phyloP scores from a whole-genome alignment of 2,888 invertebrate species.

The Eucriotettix oculatus region DNA sequence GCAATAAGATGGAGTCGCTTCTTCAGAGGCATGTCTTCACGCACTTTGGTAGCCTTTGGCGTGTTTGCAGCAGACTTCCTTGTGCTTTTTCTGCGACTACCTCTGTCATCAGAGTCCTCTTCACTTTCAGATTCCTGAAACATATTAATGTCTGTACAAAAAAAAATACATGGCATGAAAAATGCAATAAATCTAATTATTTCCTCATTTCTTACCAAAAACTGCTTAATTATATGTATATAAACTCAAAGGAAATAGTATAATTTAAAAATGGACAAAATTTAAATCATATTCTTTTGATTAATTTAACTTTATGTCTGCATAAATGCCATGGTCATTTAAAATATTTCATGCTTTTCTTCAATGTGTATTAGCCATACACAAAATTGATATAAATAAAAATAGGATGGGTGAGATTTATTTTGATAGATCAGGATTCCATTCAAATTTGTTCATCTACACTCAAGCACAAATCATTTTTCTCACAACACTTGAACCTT shows the following conservation, averaged over 20 bases:
- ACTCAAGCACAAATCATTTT: no score
- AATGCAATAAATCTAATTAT: not conserved
- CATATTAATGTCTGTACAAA: not conserved
- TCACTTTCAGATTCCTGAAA: slow-evolving; percentile 33
- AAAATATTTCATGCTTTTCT: no score
- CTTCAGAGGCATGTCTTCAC: slow-evolving; percentile 45
- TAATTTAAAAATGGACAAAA: not conserved
- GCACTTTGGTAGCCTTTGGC: slow-evolving; percentile 11
- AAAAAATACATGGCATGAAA: not conserved
- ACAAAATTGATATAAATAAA: no score
- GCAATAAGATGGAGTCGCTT: slow-evolving; percentile 69
- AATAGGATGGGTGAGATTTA: no score
- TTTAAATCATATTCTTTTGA: no score
- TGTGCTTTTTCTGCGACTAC: slow-evolving; percentile 16
- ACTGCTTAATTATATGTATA: not conserved
- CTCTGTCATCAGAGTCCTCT: slow-evolving; percentile 24
- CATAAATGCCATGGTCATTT: no score
- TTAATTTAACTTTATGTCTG: no score
- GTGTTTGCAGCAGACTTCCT: slow-evolving; percentile 20
- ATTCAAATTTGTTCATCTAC: no score
- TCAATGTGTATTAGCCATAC: no score
- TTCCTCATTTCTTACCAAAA: not conserved
- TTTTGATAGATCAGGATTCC: no score
- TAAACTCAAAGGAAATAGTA: not conserved
- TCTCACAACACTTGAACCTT: no score